A percentile compares a stretch with the other conserved stretches of the same genome.
phyloP scores from a whole-genome alignment of 37 sponge, comb jelly and placozoan genomes.

The Halisarca cf. caerulea region DNA sequence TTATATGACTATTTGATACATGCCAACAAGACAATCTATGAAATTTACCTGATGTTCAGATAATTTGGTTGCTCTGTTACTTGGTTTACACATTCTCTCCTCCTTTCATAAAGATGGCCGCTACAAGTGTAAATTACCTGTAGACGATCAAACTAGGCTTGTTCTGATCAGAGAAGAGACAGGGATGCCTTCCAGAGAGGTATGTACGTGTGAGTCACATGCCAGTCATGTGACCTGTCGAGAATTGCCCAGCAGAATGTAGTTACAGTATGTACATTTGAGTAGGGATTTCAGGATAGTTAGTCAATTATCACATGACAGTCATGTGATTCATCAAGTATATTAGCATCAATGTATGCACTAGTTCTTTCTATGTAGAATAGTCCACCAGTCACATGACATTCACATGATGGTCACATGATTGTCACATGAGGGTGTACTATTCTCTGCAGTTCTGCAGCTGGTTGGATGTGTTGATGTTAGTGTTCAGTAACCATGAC shows the following conservation, averaged over 20 bases:
- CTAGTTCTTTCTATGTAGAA: neutral
- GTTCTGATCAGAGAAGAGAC: constrained; percentile 87
- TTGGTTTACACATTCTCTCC: too few relatives aligned
- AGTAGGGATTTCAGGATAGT: neutral
- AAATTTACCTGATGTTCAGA: too few relatives aligned
- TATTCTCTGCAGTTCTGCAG: constrained; percentile 43
- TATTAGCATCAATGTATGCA: neutral
- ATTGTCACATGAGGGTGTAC: too few relatives aligned
- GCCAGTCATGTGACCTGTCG: neutral
- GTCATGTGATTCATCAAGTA: constrained; percentile 8
- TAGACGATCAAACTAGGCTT: constrained; percentile 70
- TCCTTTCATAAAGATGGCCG: constrained; percentile 58
- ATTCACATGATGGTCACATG: too few relatives aligned
- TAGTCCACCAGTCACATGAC: neutral
- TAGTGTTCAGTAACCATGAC: constrained; percentile 81
- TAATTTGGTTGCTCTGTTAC: too few relatives aligned
- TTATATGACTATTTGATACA: too few relatives aligned
- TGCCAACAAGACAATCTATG: too few relatives aligned
- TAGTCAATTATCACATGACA: neutral
- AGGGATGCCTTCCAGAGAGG: constrained; percentile 68
- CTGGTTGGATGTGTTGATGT: constrained; percentile 82
- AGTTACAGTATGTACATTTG: neutral
- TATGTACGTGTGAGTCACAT: constrained; percentile 1
- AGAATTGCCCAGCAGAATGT: too few relatives aligned
- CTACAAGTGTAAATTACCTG: constrained; percentile 72